Base-by-base conservation (phyloP, 2,113 vertebrate genomes). In the Girardinichthys multiradiatus region DNA sequence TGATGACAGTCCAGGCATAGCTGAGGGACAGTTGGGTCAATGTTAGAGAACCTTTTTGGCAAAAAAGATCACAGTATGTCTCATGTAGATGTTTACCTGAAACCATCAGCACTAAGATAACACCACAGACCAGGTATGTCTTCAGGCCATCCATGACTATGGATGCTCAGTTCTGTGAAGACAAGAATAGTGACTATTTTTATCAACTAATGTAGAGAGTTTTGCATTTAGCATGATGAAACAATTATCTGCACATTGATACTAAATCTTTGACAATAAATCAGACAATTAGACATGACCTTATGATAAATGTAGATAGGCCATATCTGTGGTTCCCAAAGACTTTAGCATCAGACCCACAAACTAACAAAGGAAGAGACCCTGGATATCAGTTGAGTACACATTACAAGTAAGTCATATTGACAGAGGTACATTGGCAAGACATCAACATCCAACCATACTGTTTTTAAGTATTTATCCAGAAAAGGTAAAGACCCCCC, bases 121-220 rank as follows among this genome's bases (percentile, higher is more conserved):
- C 94, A 87, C 93, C 91, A 74, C 96, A 70, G 76, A 95, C 83
- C 82, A 96, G 87, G 75, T 83, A 71, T 19, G 2, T 87, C 93
- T 68, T 73, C 72, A 79, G 81, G 81, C 84, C 89, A 83, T 92
- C 95, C 97, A 98, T 99, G 73, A 33, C 87, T 86, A 72, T 80
- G 86, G 87, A 89, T 80, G 89, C 51, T 71, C 57, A 57, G 58
- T 86, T 95, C 94, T 88, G 88, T 59, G 87, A 88, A 79, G 62
- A 91, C 39, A 82, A 57, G 35, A 78, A 37, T 2, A 39, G 26
- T 65, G 37, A 65, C 57, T 85, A 11, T 30, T 74, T 35, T 77
- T 45, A 73, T 45, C 3, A 68, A 45, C 21, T 24, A 12, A 37
- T 42, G 9, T 33, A n/a, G 12, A 5, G 4, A 19, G 24, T 21